Conservation (phyloP, 2,888 invertebrate genomes). For the Cylindroiulus punctatus region DNA sequence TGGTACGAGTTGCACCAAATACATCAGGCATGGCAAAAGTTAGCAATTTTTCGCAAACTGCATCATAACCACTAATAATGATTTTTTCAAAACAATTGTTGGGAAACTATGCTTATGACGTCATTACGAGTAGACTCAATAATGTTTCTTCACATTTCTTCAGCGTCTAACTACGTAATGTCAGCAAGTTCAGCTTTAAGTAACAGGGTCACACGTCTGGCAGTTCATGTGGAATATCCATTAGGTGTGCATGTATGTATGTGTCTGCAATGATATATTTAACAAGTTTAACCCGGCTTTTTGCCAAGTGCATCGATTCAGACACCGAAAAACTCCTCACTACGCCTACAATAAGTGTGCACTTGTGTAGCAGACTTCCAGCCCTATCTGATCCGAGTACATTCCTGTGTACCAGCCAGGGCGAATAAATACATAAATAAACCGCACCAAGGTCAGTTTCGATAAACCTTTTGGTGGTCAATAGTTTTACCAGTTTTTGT, state of each 20-base stretch:
- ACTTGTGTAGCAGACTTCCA: neutral
- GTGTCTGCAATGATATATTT: slow-evolving; percentile 33
- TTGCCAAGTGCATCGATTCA: slow-evolving; percentile 42
- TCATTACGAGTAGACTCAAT: too few relatives aligned
- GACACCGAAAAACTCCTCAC: slow-evolving; percentile 15
- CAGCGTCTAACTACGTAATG: neutral
- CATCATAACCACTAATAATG: too few relatives aligned
- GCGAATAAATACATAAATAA: slow-evolving; percentile 7
- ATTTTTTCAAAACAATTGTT: too few relatives aligned
- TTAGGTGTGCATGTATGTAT: slow-evolving; percentile 13
- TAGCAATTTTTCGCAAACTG: too few relatives aligned
- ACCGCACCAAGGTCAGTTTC: slow-evolving; percentile 6
- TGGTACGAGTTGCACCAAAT: too few relatives aligned
- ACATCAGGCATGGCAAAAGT: too few relatives aligned
- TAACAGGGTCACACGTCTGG: slow-evolving; percentile 42
- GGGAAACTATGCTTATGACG: too few relatives aligned
- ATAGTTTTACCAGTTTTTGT: neutral
- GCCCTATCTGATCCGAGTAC: slow-evolving; percentile 2
- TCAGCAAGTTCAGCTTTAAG: slow-evolving; percentile 5
- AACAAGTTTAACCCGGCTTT: slow-evolving; percentile 42
- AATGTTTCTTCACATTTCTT: too few relatives aligned
- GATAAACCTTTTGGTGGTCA: neutral
- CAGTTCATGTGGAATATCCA: slow-evolving; percentile 38
- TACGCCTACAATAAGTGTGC: slow-evolving; percentile 6
- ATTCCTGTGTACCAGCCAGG: slow-evolving; percentile 7